Evolutionary conservation across 2,113 vertebrate species (phyloP).

Genomic region (Apus apus): DNA sequence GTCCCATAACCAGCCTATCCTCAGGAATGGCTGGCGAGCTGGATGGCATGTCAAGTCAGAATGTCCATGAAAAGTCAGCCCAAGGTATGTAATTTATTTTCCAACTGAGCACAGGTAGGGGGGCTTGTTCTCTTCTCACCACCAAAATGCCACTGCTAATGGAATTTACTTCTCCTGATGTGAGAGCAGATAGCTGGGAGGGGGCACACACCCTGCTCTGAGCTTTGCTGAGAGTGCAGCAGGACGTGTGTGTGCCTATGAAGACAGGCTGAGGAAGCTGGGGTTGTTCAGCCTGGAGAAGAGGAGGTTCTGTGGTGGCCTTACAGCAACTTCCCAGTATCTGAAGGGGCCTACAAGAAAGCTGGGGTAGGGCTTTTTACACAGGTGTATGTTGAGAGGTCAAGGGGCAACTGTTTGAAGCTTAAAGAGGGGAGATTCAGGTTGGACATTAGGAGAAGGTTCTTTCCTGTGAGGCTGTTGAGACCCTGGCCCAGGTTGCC

Average conservation of each 20-base stretch:
- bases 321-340: no score
- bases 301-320: no score
- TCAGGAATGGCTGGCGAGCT: not conserved
- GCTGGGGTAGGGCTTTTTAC: no score
- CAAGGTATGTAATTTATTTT: conserved; percentile 55
- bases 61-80: conserved; percentile 14
- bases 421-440: no score
- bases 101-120: not conserved
- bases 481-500: no score
- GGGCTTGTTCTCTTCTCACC: not conserved
- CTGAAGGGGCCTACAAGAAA: no score
- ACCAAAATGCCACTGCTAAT: not conserved
- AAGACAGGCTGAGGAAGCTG: no score
- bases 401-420: no score
- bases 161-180: not conserved
- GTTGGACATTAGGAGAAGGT: no score
- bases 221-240: accelerated
- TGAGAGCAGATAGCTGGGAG: not conserved
- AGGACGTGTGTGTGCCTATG: accelerated
- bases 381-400: no score
- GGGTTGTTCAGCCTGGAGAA: no score
- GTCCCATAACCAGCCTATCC: not conserved
- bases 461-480: no score
- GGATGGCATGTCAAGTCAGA: not conserved
- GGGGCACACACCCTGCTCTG: accelerated